phyloP scores from a whole-genome alignment of 2,888 invertebrate genomes.

The Acanthosepion lycidas region DNA sequence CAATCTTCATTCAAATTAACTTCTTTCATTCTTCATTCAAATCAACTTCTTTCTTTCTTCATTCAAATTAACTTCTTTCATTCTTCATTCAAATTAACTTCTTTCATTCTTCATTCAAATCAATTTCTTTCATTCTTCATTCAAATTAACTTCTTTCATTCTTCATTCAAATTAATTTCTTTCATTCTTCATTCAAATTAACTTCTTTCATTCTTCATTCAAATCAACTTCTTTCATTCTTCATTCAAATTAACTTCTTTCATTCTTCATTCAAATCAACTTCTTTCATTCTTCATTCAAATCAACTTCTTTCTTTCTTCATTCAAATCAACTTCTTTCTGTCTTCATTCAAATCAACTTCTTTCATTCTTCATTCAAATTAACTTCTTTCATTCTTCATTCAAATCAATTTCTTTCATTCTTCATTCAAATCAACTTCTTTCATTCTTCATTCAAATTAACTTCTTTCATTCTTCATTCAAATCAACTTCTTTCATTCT shows the following conservation, averaged over 20 bases:
- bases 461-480: background rate
- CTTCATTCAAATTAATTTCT: too few species aligned
- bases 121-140: background rate
- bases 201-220: background rate
- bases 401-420: background rate
- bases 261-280: background rate
- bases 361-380: background rate
- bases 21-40: background rate
- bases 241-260: too few species aligned
- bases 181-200: background rate
- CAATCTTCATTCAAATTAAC: too few species aligned
- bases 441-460: too few species aligned
- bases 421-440: background rate
- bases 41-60: too few species aligned
- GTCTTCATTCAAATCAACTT: too few species aligned
- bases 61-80: background rate
- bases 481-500: background rate
- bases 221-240: background rate
- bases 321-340: background rate
- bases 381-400: background rate
- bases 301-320: background rate
- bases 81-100: too few species aligned
- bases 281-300: too few species aligned
- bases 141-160: background rate
- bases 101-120: background rate